phyloP scores from a whole-genome alignment of 1,140 invertebrate species.

The Macrosteles quadrilineatus region DNA sequence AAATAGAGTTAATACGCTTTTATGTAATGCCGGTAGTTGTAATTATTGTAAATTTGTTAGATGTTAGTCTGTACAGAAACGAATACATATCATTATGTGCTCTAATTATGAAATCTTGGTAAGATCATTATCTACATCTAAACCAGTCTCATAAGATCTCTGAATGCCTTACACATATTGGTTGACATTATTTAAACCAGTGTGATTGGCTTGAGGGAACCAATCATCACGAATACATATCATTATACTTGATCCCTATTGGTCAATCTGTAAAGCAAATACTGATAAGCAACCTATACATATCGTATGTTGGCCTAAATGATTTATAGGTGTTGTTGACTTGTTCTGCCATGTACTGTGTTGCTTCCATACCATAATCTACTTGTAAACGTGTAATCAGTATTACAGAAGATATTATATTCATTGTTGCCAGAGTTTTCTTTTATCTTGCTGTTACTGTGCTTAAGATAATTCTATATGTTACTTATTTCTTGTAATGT shows the following conservation, averaged over 20 bases:
- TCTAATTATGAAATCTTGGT: background rate
- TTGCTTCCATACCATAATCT: constrained; percentile 13
- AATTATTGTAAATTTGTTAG: constrained; percentile 23
- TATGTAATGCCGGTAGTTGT: constrained; percentile 4
- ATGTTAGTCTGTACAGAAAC: constrained; percentile 15
- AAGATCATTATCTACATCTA: background rate
- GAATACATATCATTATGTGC: constrained; percentile 19
- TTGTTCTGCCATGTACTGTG: constrained; percentile 9
- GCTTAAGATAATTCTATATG: background rate
- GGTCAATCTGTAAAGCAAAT: constrained; percentile 20
- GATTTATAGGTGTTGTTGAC: constrained; percentile 23
- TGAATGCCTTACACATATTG: constrained; percentile 9
- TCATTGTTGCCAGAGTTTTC: constrained; percentile 3
- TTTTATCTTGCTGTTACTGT: constrained; percentile 6
- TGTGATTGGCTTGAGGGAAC: constrained; percentile 15
- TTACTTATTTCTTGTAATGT: background rate
- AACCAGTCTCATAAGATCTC: background rate
- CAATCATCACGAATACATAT: background rate
- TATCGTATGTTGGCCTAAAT: constrained; percentile 19
- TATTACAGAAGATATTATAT: constrained; percentile 3
- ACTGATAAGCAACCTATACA: constrained; percentile 23
- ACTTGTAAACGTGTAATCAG: constrained; percentile 12
- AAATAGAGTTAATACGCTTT: constrained; percentile 11
- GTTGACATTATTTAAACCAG: background rate
- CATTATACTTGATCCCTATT: constrained; percentile 23